Conservation (phyloP, 2,113 vertebrate species). For the Perca fluviatilis region DNA sequence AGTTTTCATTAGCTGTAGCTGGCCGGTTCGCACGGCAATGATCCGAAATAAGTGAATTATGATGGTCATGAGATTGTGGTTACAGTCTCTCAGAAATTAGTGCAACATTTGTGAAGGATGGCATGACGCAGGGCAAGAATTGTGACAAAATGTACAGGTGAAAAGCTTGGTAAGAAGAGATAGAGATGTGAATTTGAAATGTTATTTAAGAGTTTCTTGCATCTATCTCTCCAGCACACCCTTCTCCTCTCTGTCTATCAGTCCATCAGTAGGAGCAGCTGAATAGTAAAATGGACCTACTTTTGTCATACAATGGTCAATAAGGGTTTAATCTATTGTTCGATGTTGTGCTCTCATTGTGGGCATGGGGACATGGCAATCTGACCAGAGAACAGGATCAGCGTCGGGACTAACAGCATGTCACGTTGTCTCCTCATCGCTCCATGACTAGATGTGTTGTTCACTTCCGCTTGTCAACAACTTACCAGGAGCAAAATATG, state of each 20-base stretch:
- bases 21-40: not conserved
- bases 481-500: constrained; percentile 70
- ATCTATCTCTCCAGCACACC: not conserved
- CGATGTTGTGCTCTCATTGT: constrained; percentile 12
- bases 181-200: not conserved
- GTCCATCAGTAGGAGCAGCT: constrained; percentile 1
- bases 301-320: constrained; percentile 49
- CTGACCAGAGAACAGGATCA: constrained; percentile 19
- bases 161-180: constrained; percentile 13
- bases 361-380: constrained; percentile 11
- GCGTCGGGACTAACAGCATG: constrained; percentile 13
- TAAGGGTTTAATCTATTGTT: constrained; percentile 33
- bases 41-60: constrained; percentile 9
- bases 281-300: constrained; percentile 1
- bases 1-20: not conserved
- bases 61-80: constrained; percentile 5
- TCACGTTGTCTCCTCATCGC: constrained; percentile 60
- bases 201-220: not conserved
- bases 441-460: constrained; percentile 71
- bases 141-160: constrained; percentile 8
- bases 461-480: constrained; percentile 77
- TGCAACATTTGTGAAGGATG: constrained; percentile 18
- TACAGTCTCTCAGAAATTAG: not conserved
- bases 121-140: not conserved
- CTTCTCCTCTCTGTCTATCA: constrained; percentile 7